A percentile compares a stretch with the other conserved stretches of the same genome.
Evolutionary conservation across 1,140 invertebrate species (phyloP).

Genomic region (Plectus sambesii): DNA sequence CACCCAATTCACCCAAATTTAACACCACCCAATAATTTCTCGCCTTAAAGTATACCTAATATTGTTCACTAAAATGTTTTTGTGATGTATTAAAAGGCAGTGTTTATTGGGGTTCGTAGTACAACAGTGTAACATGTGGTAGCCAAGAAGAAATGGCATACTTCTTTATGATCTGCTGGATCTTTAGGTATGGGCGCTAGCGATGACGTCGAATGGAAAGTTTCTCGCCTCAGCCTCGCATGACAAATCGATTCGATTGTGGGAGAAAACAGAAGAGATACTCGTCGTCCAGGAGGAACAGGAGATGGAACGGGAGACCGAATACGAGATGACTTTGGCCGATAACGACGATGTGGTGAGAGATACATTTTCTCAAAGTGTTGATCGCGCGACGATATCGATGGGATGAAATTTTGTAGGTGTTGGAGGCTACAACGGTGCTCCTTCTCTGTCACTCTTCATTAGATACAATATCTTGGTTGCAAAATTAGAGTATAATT

Average conservation of each 20-base stretch:
- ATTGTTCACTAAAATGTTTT: not conserved
- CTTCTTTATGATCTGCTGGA: constrained; percentile 46
- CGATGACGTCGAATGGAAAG: constrained; percentile 67
- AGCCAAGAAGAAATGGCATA: too few species aligned
- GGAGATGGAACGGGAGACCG: constrained; percentile 53
- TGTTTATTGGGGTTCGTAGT: not conserved
- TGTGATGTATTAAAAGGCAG: not conserved
- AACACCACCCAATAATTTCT: too few species aligned
- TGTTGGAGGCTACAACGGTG: too few species aligned
- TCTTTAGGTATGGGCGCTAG: constrained; percentile 63
- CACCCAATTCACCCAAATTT: too few species aligned
- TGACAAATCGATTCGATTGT: constrained; percentile 75
- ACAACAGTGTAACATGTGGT: too few species aligned
- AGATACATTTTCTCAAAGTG: constrained; percentile 60
- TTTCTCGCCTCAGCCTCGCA: constrained; percentile 70
- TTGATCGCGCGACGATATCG: too few species aligned
- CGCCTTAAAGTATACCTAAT: too few species aligned
- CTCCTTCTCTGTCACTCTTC: too few species aligned
- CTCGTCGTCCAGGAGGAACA: constrained; percentile 80
- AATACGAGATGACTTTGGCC: constrained; percentile 38
- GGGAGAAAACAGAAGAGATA: constrained; percentile 71
- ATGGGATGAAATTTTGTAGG: too few species aligned
- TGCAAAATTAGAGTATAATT: too few species aligned
- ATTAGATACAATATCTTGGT: too few species aligned
- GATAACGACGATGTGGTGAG: constrained; percentile 59